phyloP scores from a whole-genome alignment of 2,797 vertebrate genomes.

The Crenichthys baileyi region DNA sequence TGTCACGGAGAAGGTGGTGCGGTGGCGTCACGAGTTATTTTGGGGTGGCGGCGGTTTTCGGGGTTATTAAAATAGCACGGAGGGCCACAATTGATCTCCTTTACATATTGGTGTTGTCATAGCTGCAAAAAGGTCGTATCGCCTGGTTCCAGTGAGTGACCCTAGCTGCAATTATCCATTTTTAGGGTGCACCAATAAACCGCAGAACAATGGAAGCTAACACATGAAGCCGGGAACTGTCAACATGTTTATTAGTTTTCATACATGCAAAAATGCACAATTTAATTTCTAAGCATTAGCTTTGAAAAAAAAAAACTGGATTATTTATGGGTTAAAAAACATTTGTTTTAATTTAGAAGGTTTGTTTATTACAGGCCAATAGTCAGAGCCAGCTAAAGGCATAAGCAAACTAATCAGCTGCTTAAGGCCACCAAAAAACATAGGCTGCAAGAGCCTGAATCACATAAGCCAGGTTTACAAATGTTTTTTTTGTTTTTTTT shows the following conservation, averaged over 20 bases:
- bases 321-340: neutral
- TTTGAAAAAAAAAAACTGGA: neutral
- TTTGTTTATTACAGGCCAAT: neutral
- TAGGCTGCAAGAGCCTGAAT: neutral
- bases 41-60: conserved; percentile 53
- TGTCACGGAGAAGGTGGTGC: conserved; percentile 93
- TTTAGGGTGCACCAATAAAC: conserved; percentile 10
- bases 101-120: conserved; percentile 35
- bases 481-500: no score
- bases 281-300: neutral
- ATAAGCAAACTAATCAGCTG: neutral
- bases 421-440: neutral
- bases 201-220: neutral
- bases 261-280: neutral
- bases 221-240: neutral
- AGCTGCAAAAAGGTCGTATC: conserved; percentile 38
- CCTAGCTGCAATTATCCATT: conserved; percentile 22
- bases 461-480: neutral
- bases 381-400: neutral
- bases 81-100: conserved; percentile 50
- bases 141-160: conserved; percentile 34
- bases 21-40: conserved; percentile 81
- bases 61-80: conserved; percentile 58
- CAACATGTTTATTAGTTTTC: neutral
- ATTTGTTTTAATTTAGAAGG: neutral